Percentiles rank a stretch among this genome's conserved stretches.
Evolutionary conservation across 1,140 invertebrate species (phyloP).

Genomic region (Planococcus citri): DNA sequence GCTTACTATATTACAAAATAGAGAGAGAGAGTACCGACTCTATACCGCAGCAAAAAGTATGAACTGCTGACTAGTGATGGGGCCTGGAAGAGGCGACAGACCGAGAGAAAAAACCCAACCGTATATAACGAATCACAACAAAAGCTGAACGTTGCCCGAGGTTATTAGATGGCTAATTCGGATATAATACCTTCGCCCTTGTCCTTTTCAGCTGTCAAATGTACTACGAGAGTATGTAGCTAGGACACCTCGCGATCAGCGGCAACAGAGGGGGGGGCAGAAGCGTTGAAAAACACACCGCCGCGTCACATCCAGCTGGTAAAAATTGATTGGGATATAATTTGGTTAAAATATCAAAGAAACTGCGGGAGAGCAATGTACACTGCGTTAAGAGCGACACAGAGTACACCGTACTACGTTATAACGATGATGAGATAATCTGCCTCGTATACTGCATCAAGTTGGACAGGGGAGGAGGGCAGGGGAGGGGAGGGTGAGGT

Average conservation of each 20-base stretch:
- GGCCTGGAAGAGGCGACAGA: too few relatives aligned
- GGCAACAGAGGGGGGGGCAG: too few relatives aligned
- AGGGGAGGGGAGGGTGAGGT: too few relatives aligned
- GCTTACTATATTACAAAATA: too few relatives aligned
- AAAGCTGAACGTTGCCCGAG: neutral
- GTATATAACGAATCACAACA: neutral
- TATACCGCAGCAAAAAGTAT: too few relatives aligned
- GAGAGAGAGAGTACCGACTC: too few relatives aligned
- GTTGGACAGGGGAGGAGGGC: too few relatives aligned
- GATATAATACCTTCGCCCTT: neutral
- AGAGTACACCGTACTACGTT: too few relatives aligned
- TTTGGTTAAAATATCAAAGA: conserved; percentile 8
- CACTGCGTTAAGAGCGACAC: neutral
- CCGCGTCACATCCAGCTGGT: neutral
- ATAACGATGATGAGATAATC: conserved; percentile 3
- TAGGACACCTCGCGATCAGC: too few relatives aligned
- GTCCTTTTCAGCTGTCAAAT: too few relatives aligned
- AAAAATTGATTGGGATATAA: conserved; percentile 8
- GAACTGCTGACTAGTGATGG: too few relatives aligned
- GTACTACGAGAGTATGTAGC: too few relatives aligned
- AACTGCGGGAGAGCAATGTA: neutral
- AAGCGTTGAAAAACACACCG: neutral
- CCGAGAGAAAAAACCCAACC: neutral
- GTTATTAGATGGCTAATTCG: conserved; percentile 2
- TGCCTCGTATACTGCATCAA: neutral